These are phyloP conservation scores for Eupithecia pulchellata DNA, from an alignment of 2,888 invertebrate species.

Conservation along the genomic window DNA sequence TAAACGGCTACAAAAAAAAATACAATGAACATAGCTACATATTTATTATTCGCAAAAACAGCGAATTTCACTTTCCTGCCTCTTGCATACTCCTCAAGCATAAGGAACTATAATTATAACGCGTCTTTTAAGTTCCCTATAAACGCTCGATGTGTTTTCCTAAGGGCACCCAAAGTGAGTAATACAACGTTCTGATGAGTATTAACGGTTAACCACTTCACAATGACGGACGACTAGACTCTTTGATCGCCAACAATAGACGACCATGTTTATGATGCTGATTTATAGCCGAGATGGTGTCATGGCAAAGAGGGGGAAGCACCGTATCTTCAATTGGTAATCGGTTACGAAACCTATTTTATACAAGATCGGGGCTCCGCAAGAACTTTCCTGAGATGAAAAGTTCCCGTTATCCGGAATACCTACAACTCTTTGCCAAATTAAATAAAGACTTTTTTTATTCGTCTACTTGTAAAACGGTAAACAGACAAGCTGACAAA, in stretches of 20 bases:
- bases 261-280: constrained; percentile 3
- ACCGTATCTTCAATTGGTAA: background rate
- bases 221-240: constrained; percentile 8
- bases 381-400: background rate
- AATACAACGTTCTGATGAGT: background rate
- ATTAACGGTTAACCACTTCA: constrained; percentile 7
- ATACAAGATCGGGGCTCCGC: background rate
- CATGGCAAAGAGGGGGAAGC: background rate
- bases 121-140: no score
- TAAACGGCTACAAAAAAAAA: background rate
- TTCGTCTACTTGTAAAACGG: background rate
- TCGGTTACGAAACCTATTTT: background rate
- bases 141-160: constrained; percentile 1
- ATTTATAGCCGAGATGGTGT: constrained; percentile 3
- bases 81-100: background rate
- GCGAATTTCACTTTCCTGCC: background rate
- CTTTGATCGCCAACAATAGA: constrained; percentile 2
- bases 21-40: background rate
- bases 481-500: background rate
- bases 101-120: background rate
- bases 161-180: background rate
- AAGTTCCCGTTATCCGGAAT: background rate
- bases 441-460: background rate
- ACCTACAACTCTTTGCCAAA: background rate
- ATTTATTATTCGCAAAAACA: background rate